These are phyloP conservation scores for Rotaria sp. DNA, from an alignment of 2,888 invertebrate genomes.

Conservation along the genomic window DNA sequence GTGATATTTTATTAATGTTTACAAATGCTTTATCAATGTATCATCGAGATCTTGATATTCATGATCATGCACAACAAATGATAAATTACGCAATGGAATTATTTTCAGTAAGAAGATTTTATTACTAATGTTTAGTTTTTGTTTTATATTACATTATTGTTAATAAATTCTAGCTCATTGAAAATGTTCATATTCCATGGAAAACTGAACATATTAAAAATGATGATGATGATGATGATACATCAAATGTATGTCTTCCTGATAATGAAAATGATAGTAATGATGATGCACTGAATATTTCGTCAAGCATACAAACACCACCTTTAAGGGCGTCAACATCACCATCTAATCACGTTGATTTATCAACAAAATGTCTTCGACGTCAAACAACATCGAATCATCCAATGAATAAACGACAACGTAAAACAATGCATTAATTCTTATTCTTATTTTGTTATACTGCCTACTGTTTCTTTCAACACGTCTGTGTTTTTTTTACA, in stretches of 20 bases:
- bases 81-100: not conserved
- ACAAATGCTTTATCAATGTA: not conserved
- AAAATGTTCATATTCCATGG: not conserved
- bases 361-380: not conserved
- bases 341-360: not conserved
- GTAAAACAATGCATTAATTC: not conserved
- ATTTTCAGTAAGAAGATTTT: not conserved
- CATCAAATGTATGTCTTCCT: not conserved
- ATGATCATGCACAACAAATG: not conserved
- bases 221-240: not conserved
- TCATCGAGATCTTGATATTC: not conserved
- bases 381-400: not conserved
- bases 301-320: no score
- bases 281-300: no score
- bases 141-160: no score
- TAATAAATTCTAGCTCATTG: not conserved
- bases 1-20: not conserved
- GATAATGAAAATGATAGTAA: not conserved
- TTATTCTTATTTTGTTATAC: not conserved
- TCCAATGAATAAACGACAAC: not conserved
- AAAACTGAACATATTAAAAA: not conserved
- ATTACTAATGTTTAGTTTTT: no score
- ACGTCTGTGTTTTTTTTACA: not conserved
- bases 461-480: not conserved
- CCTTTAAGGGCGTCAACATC: not conserved